Percentiles rank a stretch among this genome's conserved stretches.
These are phyloP conservation scores for Otus sunia DNA, from an alignment of 2,113 vertebrate species.

Conservation along the genomic window DNA sequence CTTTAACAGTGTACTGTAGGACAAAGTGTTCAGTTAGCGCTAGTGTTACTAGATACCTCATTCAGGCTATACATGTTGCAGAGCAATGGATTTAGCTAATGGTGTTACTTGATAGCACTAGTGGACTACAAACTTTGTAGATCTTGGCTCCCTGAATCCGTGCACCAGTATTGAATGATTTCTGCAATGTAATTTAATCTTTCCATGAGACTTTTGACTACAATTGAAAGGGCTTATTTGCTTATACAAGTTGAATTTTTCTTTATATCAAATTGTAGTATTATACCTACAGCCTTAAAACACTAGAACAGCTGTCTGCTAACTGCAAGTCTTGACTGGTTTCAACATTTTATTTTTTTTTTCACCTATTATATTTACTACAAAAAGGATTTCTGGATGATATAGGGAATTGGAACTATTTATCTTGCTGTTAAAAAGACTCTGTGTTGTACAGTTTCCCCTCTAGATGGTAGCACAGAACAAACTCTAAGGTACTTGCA, in stretches of 20 bases:
- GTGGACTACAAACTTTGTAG: neutral
- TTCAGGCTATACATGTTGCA: neutral
- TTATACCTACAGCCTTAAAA: neutral
- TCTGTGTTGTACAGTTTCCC: neutral
- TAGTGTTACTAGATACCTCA: neutral
- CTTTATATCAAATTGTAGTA: neutral
- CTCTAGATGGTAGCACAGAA: constrained; percentile 66
- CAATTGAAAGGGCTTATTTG: neutral
- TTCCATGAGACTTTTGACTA: neutral
- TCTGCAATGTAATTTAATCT: neutral
- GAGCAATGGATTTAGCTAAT: neutral
- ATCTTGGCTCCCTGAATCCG: neutral
- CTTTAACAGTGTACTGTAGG: neutral
- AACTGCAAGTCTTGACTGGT: neutral
- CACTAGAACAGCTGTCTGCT: neutral
- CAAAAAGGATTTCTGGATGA: neutral
- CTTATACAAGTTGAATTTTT: neutral
- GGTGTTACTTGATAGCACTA: neutral
- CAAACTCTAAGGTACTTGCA: neutral
- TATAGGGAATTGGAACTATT: neutral
- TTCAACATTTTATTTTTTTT: neutral
- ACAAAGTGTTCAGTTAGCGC: neutral
- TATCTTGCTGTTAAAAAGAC: neutral
- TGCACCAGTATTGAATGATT: neutral
- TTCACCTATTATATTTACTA: neutral